These are phyloP conservation scores for Halyomorpha halys DNA, from an alignment of 1,140 invertebrate genomes.

Conservation along the genomic window DNA sequence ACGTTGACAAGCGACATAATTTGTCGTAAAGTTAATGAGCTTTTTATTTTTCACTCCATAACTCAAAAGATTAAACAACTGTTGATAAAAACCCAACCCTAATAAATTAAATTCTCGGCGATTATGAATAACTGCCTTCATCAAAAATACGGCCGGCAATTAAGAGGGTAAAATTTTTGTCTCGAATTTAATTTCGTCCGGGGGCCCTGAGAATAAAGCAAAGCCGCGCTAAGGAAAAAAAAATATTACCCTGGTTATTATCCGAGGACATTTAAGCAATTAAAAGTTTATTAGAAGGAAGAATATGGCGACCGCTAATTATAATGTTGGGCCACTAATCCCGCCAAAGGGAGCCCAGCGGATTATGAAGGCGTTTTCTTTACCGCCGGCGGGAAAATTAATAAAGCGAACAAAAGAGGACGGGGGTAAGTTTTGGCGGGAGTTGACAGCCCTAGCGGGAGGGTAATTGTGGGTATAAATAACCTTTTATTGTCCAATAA, in stretches of 20 bases:
- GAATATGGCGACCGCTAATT: constrained; percentile 15
- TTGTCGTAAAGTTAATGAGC: no score
- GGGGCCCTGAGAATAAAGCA: no score
- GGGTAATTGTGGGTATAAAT: constrained; percentile 17
- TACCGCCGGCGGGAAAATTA: constrained; percentile 2
- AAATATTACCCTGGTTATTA: constrained; percentile 6
- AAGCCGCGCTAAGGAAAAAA: background rate
- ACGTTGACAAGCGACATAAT: no score
- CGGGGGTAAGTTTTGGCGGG: background rate
- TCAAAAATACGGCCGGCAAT: no score
- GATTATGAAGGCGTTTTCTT: constrained; percentile 15
- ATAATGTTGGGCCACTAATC: constrained; percentile 13
- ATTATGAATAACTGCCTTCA: no score
- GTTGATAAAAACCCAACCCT: no score
- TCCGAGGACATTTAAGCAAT: constrained; percentile 9
- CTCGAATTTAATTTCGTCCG: no score
- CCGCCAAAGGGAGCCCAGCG: background rate
- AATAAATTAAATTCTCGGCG: no score
- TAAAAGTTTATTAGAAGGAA: constrained; percentile 16
- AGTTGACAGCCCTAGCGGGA: constrained; percentile 4
- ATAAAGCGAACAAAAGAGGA: constrained; percentile 15
- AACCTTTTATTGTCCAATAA: constrained; percentile 19
- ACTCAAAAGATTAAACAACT: no score
- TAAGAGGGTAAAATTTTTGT: no score
- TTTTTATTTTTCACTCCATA: no score